These are phyloP conservation scores for Tubulanus polymorphus DNA, from an alignment of 2,888 invertebrate genomes.

Conservation along the genomic window DNA sequence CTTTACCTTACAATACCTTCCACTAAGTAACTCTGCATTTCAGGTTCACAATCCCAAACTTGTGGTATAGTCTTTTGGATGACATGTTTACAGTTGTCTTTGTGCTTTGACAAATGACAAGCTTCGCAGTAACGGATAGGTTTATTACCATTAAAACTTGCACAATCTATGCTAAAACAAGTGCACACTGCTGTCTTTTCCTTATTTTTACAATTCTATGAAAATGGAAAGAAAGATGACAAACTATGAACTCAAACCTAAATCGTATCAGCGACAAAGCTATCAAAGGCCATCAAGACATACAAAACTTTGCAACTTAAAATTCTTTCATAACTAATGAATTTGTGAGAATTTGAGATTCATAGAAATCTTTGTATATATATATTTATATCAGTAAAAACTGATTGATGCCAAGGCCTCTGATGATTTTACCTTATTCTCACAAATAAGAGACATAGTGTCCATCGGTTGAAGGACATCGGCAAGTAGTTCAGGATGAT, in stretches of 20 bases:
- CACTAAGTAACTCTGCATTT: constrained; percentile 88
- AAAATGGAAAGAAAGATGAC: constrained; percentile 24
- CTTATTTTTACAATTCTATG: constrained; percentile 82
- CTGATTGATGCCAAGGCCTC: too few species aligned
- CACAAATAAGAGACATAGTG: constrained; percentile 90
- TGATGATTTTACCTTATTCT: constrained; percentile 70
- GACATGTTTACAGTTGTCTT: constrained; percentile 65
- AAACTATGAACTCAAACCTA: too few species aligned
- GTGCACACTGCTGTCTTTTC: constrained; percentile 92
- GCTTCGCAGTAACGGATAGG: constrained; percentile 70
- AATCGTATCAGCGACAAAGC: too few species aligned
- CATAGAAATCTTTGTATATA: too few species aligned
- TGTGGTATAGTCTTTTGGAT: constrained; percentile 81
- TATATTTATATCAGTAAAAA: too few species aligned
- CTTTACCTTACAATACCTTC: constrained; percentile 85
- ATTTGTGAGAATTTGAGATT: too few species aligned
- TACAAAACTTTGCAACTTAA: too few species aligned
- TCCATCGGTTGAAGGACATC: constrained; percentile 76
- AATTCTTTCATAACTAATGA: too few species aligned
- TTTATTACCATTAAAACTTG: constrained; percentile 91
- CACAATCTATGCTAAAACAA: constrained; percentile 95
- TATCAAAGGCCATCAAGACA: too few species aligned
- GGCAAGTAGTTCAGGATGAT: constrained; percentile 61
- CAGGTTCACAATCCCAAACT: constrained; percentile 84
- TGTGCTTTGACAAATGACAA: constrained; percentile 44